Percentiles rank a stretch among this genome's conserved stretches.
Evolutionary conservation across 2,888 invertebrate genomes (phyloP).

Genomic region (Drosophila peninsularis): DNA sequence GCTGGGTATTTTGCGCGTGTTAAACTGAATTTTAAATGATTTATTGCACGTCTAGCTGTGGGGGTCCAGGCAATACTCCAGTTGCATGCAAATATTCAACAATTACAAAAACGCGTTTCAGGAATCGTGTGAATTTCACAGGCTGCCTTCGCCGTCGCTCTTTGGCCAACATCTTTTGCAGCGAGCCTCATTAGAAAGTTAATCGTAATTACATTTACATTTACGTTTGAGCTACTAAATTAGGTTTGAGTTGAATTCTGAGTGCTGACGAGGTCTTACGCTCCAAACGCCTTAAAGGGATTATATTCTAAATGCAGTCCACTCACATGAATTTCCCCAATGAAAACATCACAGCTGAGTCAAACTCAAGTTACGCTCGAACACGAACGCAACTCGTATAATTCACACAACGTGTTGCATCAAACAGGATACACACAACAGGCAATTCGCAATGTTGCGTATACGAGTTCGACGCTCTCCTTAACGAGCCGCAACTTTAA

Average conservation of each 20-base stretch:
- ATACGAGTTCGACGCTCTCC: slow-evolving; percentile 32
- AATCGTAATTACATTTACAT: slow-evolving; percentile 52
- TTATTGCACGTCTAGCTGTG: slow-evolving; percentile 60
- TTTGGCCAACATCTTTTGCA: neutral
- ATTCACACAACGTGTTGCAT: slow-evolving; percentile 14
- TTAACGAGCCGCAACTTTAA: slow-evolving; percentile 27
- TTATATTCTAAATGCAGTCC: slow-evolving; percentile 7
- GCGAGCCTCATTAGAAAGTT: slow-evolving; percentile 59
- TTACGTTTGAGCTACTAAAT: slow-evolving; percentile 36
- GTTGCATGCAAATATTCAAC: slow-evolving; percentile 14
- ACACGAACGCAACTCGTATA: slow-evolving; percentile 25
- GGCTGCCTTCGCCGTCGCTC: neutral
- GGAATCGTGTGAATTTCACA: slow-evolving; percentile 28
- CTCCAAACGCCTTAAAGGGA: slow-evolving; percentile 10
- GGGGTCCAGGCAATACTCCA: slow-evolving; percentile 41
- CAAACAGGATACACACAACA: slow-evolving; percentile 46
- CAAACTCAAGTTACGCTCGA: slow-evolving; percentile 26
- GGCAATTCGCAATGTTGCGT: slow-evolving; percentile 3
- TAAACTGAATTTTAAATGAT: slow-evolving; percentile 77
- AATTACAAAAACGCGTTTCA: slow-evolving; percentile 45
- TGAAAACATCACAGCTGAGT: slow-evolving; percentile 21
- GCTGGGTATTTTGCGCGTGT: slow-evolving; percentile 52
- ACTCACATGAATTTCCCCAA: slow-evolving; percentile 33
- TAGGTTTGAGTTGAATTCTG: slow-evolving; percentile 11
- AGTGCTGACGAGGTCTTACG: slow-evolving; percentile 4